Conservation (phyloP, 2,797 vertebrate species). For the Siniperca undulata region DNA sequence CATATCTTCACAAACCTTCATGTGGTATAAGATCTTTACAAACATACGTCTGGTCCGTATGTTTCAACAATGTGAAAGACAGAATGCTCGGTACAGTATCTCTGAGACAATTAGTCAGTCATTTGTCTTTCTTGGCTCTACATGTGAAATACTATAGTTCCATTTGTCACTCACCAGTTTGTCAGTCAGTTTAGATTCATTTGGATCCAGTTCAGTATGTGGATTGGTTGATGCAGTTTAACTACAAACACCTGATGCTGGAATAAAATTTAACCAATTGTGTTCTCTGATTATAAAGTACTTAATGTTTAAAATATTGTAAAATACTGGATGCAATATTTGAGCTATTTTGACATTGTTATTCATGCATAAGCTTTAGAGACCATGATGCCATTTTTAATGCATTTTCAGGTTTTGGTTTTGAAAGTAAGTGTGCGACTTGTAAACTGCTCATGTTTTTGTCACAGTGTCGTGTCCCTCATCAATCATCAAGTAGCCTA, state of each 20-base stretch:
- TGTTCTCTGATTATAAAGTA: background rate
- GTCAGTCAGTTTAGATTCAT: background rate
- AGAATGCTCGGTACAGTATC: background rate
- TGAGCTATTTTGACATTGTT: background rate
- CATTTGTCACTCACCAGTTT: constrained; percentile 8
- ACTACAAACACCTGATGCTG: background rate
- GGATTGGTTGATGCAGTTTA: constrained; percentile 25
- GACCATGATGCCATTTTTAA: background rate
- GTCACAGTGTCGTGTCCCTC: constrained; percentile 31
- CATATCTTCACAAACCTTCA: background rate
- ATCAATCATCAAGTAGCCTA: constrained; percentile 32
- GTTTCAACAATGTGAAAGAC: background rate
- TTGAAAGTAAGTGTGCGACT: background rate
- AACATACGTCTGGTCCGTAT: background rate
- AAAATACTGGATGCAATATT: background rate
- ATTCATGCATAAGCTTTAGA: background rate
- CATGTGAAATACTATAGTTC: background rate
- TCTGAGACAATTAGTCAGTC: background rate
- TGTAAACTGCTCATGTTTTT: constrained; percentile 16
- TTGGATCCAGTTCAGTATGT: constrained; percentile 35
- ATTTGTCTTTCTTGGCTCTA: background rate
- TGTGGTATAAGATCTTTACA: background rate
- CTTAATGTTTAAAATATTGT: background rate
- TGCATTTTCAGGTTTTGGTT: background rate
- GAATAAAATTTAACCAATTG: background rate